These are phyloP conservation scores for Habrosyne pyritoides DNA, from an alignment of 2,888 invertebrate genomes.

Conservation along the genomic window DNA sequence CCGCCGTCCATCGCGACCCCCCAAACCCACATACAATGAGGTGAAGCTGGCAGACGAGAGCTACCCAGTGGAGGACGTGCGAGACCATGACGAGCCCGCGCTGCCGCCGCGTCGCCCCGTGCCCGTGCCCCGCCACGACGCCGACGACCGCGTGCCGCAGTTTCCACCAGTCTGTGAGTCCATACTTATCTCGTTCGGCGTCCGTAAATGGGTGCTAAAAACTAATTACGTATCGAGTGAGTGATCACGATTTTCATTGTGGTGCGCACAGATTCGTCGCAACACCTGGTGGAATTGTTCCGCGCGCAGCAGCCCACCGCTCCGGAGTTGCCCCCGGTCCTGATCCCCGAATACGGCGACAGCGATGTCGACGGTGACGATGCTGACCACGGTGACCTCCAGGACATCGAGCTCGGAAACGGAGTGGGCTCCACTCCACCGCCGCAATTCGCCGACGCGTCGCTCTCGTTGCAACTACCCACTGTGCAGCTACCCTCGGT, in stretches of 20 bases:
- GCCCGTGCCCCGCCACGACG: constrained; percentile 4
- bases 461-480: neutral
- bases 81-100: neutral
- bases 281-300: constrained; percentile 53
- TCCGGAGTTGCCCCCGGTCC: constrained; percentile 55
- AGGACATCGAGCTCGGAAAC: constrained; percentile 2
- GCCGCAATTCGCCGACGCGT: constrained; percentile 39
- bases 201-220: neutral
- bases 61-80: neutral
- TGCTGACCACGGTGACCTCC: constrained; percentile 9
- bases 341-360: constrained; percentile 40
- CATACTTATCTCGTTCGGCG: neutral
- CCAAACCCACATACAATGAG: constrained; percentile 12
- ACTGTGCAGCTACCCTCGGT: constrained; percentile 23
- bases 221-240: neutral
- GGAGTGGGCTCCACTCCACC: constrained; percentile 21
- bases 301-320: constrained; percentile 45
- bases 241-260: neutral
- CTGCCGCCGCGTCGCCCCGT: neutral
- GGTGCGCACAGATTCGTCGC: constrained; percentile 43
- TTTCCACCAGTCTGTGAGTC: constrained; percentile 3
- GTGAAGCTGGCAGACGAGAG: neutral
- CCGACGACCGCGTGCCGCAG: constrained; percentile 8
- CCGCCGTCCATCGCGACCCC: constrained; percentile 9
- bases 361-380: constrained; percentile 20